These are phyloP conservation scores for Drosophila macrospina DNA, from an alignment of 2,888 invertebrate species.

Conservation along the genomic window DNA sequence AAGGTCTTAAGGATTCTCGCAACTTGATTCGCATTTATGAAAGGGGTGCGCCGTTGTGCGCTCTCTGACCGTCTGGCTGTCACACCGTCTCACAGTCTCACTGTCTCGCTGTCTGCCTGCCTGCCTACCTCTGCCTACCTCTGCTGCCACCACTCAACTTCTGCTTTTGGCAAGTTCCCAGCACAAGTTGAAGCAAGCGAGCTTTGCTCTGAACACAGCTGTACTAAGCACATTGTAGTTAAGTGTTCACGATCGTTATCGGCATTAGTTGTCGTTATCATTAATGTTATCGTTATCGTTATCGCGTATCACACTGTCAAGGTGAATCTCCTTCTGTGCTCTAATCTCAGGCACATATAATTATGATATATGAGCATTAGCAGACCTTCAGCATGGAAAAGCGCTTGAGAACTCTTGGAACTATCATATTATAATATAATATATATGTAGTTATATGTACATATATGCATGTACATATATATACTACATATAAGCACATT, in stretches of 20 bases:
- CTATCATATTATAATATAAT: slow-evolving; percentile 1
- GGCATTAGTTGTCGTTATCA: slow-evolving; percentile 18
- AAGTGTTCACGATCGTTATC: slow-evolving; percentile 12
- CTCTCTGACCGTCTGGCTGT: slow-evolving; percentile 2
- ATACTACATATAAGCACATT: slow-evolving; percentile 10
- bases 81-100: neutral
- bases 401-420: slow-evolving; percentile 4
- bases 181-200: neutral
- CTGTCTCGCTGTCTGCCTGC: neutral
- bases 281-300: neutral
- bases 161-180: slow-evolving; percentile 15
- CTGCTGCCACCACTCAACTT: neutral
- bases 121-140: slow-evolving; percentile 3
- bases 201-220: slow-evolving; percentile 37
- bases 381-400: slow-evolving; percentile 30
- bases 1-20: slow-evolving; percentile 56
- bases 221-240: slow-evolving; percentile 28
- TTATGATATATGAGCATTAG: slow-evolving; percentile 46
- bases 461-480: neutral
- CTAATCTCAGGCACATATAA: neutral
- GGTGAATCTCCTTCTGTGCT: slow-evolving; percentile 49
- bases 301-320: slow-evolving; percentile 56
- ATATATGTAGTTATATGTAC: too few relatives aligned
- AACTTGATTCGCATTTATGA: slow-evolving; percentile 37
- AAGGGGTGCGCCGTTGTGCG: slow-evolving; percentile 43